These are phyloP conservation scores for Prenolepis imparis DNA, from an alignment of 2,888 invertebrate genomes.

Conservation along the genomic window DNA sequence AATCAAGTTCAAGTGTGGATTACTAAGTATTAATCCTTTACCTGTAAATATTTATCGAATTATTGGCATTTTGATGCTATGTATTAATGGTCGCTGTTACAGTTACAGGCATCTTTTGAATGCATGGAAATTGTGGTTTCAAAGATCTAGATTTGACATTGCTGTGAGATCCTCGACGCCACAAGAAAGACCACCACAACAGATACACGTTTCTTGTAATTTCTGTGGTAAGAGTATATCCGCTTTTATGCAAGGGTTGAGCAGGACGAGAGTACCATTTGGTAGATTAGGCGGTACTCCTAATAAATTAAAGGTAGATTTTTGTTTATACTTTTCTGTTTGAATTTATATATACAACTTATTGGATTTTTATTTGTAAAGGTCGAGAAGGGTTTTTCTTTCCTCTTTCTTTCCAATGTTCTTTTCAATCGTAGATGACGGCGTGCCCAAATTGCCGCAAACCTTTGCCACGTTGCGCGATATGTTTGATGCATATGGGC, in stretches of 20 bases:
- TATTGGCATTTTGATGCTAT: neutral
- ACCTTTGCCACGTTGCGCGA: constrained; percentile 97
- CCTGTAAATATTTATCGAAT: constrained; percentile 20
- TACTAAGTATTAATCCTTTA: constrained; percentile 86
- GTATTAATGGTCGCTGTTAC: constrained; percentile 62
- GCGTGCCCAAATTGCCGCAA: constrained; percentile 98
- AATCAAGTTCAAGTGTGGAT: constrained; percentile 90
- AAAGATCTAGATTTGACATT: constrained; percentile 96
- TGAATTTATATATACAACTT: neutral
- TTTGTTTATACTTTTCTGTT: neutral
- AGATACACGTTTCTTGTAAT: constrained; percentile 95
- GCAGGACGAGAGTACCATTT: constrained; percentile 88
- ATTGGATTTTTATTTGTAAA: neutral
- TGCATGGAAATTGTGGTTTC: constrained; percentile 96
- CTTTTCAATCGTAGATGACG: constrained; percentile 88
- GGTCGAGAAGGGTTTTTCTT: neutral
- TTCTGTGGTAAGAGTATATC: constrained; percentile 98
- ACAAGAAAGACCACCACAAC: constrained; percentile 88
- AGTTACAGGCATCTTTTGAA: constrained; percentile 95
- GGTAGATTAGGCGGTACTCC: constrained; percentile 90
- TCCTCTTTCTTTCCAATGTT: neutral
- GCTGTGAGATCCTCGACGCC: constrained; percentile 89
- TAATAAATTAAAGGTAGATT: constrained; percentile 90
- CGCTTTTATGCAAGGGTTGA: constrained; percentile 91
- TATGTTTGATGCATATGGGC: constrained; percentile 97